Evolutionary conservation across 2,888 invertebrate genomes (phyloP), one percentile per base, ranked within the genome.

Genomic region (Andrena hattorfiana): DNA sequence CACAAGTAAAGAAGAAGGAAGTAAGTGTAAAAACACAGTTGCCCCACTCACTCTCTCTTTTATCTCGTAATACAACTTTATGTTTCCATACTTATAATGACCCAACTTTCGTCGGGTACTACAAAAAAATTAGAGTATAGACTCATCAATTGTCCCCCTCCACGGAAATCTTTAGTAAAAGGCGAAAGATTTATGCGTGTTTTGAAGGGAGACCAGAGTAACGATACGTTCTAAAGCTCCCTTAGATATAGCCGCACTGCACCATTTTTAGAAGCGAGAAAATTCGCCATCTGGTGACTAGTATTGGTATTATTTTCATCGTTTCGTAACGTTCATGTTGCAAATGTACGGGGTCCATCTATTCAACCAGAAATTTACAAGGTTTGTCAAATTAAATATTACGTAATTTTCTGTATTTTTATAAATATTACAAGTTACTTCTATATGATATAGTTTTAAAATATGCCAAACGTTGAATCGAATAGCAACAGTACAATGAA

Each of bases 141-240:
- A 91, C 91, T 92, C 92, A 91, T 93, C 88, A 87, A 81, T 74
- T 92, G 92, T 90, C 92, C 92, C 92, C 92, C 92, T 92, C 92
- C 93, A 93, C 93, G 93, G 92, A 93, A 93, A 94, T 94, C 94
- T 94, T 94, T 94, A 94, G 94, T 94, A 94, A 94, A 94, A 94
- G 94, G 94, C 94, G 94, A 94, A 94, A 94, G 94, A 94, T 94
- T 94, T 94, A 93, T 92, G 77, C 94, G 94, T 91, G 83, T 88
- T 59, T 89, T 94, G 94, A 93, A 94, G 93, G 93, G 93, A 94
- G 91, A 92, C 93, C 93, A 92, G 93, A 93, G 93, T 90, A 23
- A 54, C 2, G 0, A 20, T 0, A 16, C 3, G 0, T 0, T 0
- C 23, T 23, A 32, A 13, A 10, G 0, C 5, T 23, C 26, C 2